Conservation (phyloP, 2,797 vertebrate genomes). For the Artibeus jamaicensis region DNA sequence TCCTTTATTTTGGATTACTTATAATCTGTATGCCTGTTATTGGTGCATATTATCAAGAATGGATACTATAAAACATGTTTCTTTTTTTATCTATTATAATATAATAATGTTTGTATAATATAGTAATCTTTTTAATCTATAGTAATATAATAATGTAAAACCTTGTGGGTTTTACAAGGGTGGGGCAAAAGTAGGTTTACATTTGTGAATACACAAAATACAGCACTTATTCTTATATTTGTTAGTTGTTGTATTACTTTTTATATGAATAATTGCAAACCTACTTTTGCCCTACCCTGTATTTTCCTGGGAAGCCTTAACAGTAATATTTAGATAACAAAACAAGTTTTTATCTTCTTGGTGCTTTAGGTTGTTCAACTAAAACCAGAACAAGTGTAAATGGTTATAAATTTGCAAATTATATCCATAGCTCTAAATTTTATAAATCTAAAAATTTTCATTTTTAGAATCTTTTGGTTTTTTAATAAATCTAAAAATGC, state of each 20-base stretch:
- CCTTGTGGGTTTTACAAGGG: background rate
- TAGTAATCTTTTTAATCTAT: background rate
- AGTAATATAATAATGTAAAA: background rate
- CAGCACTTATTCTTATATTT: background rate
- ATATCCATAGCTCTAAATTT: constrained; percentile 1
- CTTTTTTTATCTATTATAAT: background rate
- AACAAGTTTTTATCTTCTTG: background rate
- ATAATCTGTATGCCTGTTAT: background rate
- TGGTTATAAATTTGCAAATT: background rate
- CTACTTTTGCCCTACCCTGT: background rate
- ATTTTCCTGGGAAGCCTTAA: background rate
- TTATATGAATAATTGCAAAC: background rate
- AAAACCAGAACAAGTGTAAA: background rate
- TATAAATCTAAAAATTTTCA: constrained; percentile 24
- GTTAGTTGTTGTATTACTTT: background rate
- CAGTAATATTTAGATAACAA: constrained; percentile 21
- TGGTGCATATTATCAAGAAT: background rate
- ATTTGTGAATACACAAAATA: background rate
- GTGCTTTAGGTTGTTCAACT: background rate
- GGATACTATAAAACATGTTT: background rate
- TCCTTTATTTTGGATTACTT: constrained; percentile 17
- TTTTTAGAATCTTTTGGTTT: constrained; percentile 15
- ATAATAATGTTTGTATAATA: background rate
- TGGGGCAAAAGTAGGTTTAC: background rate
- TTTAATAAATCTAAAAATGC: background rate